A percentile compares a stretch with the other conserved stretches of the same genome.
These are phyloP conservation scores for Endotricha flammealis DNA, from an alignment of 2,888 invertebrate genomes.

Conservation along the genomic window DNA sequence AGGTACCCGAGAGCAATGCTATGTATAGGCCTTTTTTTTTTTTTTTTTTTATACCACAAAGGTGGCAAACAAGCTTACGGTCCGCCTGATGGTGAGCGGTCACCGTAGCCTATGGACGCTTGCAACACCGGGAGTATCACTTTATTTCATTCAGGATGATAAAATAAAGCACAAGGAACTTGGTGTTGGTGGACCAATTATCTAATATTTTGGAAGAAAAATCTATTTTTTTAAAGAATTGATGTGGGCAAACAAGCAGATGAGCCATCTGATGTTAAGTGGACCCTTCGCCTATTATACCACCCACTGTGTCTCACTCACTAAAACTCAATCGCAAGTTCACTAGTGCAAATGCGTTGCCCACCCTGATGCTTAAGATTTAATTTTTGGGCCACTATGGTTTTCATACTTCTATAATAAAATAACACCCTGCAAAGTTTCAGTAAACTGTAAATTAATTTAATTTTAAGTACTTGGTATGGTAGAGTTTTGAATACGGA, in stretches of 20 bases:
- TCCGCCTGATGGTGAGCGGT: too few species aligned
- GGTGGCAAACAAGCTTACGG: too few species aligned
- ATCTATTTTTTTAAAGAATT: background rate
- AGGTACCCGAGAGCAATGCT: too few species aligned
- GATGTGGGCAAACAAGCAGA: background rate
- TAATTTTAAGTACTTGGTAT: background rate
- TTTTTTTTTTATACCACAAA: too few species aligned
- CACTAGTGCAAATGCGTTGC: constrained; percentile 9
- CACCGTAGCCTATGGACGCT: too few species aligned
- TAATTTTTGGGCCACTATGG: too few species aligned
- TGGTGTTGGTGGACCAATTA: too few species aligned
- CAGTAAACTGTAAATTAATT: background rate
- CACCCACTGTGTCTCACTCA: constrained; percentile 3
- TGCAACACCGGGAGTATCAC: too few species aligned
- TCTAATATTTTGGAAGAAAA: background rate
- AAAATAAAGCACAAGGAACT: too few species aligned
- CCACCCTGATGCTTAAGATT: constrained; percentile 7
- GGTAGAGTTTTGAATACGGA: constrained; percentile 1
- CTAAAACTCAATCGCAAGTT: constrained; percentile 5
- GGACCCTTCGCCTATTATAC: background rate
- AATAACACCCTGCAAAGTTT: background rate
- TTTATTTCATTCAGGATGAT: too few species aligned
- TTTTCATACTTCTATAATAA: too few species aligned
- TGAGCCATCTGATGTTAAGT: background rate
- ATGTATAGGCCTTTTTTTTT: too few species aligned